These are phyloP conservation scores for Cynopterus sphinx DNA, from an alignment of 2,797 vertebrate genomes.

Conservation along the genomic window DNA sequence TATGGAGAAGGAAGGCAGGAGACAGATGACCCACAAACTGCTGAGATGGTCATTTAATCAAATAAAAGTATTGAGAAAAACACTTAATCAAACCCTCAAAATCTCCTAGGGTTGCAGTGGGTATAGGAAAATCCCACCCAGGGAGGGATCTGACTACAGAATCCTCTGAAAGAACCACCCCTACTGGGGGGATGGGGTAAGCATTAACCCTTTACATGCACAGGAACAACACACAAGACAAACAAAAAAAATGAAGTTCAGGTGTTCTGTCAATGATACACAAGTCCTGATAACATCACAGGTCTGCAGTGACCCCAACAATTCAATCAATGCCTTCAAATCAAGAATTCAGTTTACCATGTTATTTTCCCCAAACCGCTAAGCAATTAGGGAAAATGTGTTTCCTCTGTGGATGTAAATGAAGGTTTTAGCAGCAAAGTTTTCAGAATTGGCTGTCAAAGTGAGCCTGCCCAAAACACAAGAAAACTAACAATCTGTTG, in stretches of 20 bases:
- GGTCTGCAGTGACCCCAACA: neutral
- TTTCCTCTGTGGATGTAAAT: neutral
- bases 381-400: neutral
- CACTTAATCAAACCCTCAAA: neutral
- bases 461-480: neutral
- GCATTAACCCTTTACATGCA: neutral
- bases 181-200: neutral
- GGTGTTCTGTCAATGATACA: neutral
- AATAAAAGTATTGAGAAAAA: constrained; percentile 5
- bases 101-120: neutral
- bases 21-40: neutral
- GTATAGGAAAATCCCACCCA: neutral
- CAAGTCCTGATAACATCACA: neutral
- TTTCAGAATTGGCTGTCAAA: neutral
- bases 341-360: neutral
- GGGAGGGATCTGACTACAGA: neutral
- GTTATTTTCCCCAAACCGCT: neutral
- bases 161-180: neutral
- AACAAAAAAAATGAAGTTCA: neutral
- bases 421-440: neutral
- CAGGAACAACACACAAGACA: neutral
- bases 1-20: neutral
- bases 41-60: neutral
- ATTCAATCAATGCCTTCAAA: neutral
- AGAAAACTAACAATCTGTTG: neutral